Base-by-base conservation (phyloP, 2,888 invertebrate genomes). In the Matsumyia berberina region DNA sequence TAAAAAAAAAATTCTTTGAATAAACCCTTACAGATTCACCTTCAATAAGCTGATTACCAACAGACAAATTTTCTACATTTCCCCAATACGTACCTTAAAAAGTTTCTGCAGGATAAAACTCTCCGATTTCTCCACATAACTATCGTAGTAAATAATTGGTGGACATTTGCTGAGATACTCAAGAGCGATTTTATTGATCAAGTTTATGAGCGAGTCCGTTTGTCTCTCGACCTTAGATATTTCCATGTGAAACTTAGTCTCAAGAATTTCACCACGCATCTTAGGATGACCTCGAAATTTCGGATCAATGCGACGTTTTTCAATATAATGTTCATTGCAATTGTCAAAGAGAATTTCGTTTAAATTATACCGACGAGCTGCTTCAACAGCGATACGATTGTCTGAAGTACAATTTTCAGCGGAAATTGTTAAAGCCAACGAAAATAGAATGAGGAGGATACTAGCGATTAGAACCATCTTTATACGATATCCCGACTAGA, bases 91-190 rank as follows among this genome's bases (percentile, higher is more conserved):
- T 78, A 91, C 91, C 88, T 89, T 89, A 44, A 95, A 92, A 0
- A 95, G 90, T 77, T 93, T 92, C 89, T 94, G 93, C 86, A 95
- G 89, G 9, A 95, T 88, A 44, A 93, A 91, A 57, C 92, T 93
- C 60, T 94, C 94, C 39, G 92, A 92, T 3, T 92, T 90, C 89
- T 94, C 93, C 0, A 94, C 93, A 88, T 92, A 92, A 73, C 88
- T 92, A 79, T 96, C 95, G 87, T 95, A 95, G n/a, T 95, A 92
- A 79, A 95, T 93, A 1, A 94, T 92, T 1, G 95, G 94, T 0
- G 93, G 93, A 88, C 96, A 96, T 73, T 94, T 94, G n/a, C 90
- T 91, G 29, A 95, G 89, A 90, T 95, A 94, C 7, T 93, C 92
- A 0, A 91, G 57, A 0, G 94, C 93, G 39, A 96, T 92, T 88